Evolutionary conservation across 1,140 invertebrate species (phyloP), one percentile per base, ranked within the genome.

Genomic region (Neodiprion fabricii): DNA sequence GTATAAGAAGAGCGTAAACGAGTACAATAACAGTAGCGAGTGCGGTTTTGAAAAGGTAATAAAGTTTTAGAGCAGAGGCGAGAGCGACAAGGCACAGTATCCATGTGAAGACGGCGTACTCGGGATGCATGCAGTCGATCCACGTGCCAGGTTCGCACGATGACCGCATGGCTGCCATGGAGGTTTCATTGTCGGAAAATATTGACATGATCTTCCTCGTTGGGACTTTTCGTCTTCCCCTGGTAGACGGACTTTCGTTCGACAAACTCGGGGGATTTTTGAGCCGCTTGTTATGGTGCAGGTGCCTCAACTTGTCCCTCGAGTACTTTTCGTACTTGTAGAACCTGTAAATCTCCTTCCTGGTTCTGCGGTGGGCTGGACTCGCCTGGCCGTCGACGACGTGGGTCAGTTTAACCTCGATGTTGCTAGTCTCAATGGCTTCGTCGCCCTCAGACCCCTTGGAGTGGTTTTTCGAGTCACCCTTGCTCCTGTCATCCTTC

Each of bases 61-160:
- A 96, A 7, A 98, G 89, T 83, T 97, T 98, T 10, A 99, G 87
- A n/a, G 97, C 97, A 0, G 96, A 95, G 1, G 96, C 96, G 73
- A 97, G 89, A 0, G 96, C 95, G 0, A 98, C 94, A 53, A 98
- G 90, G 75, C 95, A 97, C n/a, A 98, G 88, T 28, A 98, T 94
- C 95, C 96, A 98, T 0, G 96, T 96, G 85, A 97, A 96, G 1
- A 98, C 94, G 10, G 97, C 93, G 83, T 98, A 98, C 85, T 98
- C 96, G 0, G 95, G 95, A 76, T 92, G 90, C 47, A 91, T 88
- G 74, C 93, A 95, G 72, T 86, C 83, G 4, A 75, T 47, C 72
- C 82, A 17, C 40, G 78, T 11, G 28, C 74, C 48, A 48, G 28
- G 9, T 11, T 79, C 67, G 53, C 53, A 61, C 11, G 53, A 21